phyloP scores from a whole-genome alignment of 2,797 vertebrate genomes.

The Periophthalmus magnuspinnatus region DNA sequence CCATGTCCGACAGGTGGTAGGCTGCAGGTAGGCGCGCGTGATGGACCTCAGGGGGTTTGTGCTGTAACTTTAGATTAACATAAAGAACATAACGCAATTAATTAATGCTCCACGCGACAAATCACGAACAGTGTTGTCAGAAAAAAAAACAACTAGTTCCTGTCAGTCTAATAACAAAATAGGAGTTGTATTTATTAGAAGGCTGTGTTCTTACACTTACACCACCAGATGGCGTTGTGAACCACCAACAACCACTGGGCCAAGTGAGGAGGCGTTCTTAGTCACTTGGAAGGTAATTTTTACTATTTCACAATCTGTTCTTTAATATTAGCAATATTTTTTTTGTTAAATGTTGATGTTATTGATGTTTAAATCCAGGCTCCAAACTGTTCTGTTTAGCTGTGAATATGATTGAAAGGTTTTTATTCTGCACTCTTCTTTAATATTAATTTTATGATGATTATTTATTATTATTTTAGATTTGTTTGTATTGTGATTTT shows the following conservation, averaged over 20 bases:
- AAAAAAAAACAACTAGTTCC: background rate
- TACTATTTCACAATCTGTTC: background rate
- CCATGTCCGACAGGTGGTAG: background rate
- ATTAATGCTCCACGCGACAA: background rate
- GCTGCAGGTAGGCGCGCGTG: background rate
- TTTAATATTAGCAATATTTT: background rate
- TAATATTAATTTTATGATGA: too few species aligned
- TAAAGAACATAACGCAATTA: background rate
- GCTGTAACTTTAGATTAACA: background rate
- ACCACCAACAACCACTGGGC: background rate
- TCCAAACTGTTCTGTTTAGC: too few species aligned
- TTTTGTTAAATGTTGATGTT: background rate
- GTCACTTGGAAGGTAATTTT: too few species aligned
- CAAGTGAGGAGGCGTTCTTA: background rate
- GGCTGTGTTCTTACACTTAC: background rate
- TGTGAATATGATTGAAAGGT: too few species aligned
- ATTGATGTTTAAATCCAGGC: too few species aligned
- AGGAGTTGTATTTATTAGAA: background rate
- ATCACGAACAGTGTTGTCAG: background rate
- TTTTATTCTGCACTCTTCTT: too few species aligned
- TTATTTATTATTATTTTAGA: too few species aligned
- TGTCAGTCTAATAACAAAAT: background rate
- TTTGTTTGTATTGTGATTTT: too few species aligned
- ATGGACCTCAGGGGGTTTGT: background rate
- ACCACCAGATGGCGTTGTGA: slow-evolving; percentile 48